Conservation (phyloP, 2,888 invertebrate genomes). For the Drosophila birchii region DNA sequence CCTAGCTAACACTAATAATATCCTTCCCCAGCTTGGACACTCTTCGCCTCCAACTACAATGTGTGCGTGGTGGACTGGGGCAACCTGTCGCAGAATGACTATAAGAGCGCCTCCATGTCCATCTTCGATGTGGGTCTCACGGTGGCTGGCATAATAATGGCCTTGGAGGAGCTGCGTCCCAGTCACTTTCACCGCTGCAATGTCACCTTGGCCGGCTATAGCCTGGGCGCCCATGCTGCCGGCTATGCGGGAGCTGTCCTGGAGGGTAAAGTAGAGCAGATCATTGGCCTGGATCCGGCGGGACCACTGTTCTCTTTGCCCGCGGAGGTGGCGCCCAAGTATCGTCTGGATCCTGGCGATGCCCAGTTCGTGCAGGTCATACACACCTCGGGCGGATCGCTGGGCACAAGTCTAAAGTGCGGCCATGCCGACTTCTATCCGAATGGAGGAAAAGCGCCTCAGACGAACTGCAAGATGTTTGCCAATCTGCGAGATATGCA, state of each 20-base stretch:
- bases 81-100: slow-evolving; percentile 79
- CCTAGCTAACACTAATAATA: neutral
- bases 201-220: slow-evolving; percentile 83
- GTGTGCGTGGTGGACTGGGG: slow-evolving; percentile 84
- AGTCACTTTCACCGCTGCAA: slow-evolving; percentile 75
- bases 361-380: slow-evolving; percentile 83
- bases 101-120: slow-evolving; percentile 82
- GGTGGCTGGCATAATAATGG: slow-evolving; percentile 81
- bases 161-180: slow-evolving; percentile 75
- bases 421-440: slow-evolving; percentile 85
- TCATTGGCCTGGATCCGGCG: slow-evolving; percentile 84
- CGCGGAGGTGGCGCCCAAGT: slow-evolving; percentile 76
- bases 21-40: slow-evolving; percentile 78
- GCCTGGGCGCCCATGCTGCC: slow-evolving; percentile 84
- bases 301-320: slow-evolving; percentile 84
- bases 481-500: slow-evolving; percentile 74
- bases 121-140: slow-evolving; percentile 84
- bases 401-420: slow-evolving; percentile 81
- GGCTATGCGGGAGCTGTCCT: slow-evolving; percentile 82
- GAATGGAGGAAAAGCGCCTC: slow-evolving; percentile 83
- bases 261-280: slow-evolving; percentile 81
- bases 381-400: slow-evolving; percentile 82
- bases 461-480: slow-evolving; percentile 80
- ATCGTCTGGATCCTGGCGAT: slow-evolving; percentile 81
- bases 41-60: slow-evolving; percentile 75